phyloP scores from a whole-genome alignment of 2,888 invertebrate genomes.

The Idaea dimidiata region DNA sequence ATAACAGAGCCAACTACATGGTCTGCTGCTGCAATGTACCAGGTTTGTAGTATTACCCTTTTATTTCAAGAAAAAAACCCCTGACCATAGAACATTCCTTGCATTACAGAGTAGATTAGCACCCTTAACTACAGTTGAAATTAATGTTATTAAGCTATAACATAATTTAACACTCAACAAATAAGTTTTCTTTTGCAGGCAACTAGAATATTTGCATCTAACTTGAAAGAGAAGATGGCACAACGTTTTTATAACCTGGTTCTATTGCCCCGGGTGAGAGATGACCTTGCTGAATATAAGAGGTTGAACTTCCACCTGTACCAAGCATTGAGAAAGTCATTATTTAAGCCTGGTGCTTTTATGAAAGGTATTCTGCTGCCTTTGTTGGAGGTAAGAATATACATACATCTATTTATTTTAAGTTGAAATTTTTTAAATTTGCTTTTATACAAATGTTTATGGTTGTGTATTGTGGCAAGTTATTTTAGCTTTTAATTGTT shows the following conservation, averaged over 20 bases:
- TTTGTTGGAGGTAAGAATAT: conserved; percentile 79
- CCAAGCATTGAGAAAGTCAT: conserved; percentile 93
- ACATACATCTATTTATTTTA: not conserved
- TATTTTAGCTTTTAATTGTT: conserved; percentile 17
- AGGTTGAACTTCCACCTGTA: conserved; percentile 97
- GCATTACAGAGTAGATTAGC: no score
- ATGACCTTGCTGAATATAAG: conserved; percentile 97
- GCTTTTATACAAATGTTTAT: no score
- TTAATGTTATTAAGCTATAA: not conserved
- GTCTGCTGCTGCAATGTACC: conserved; percentile 99
- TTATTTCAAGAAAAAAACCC: no score
- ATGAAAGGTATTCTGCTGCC: conserved; percentile 95
- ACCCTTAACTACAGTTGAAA: no score
- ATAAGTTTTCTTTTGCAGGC: conserved; percentile 74
- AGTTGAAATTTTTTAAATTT: no score
- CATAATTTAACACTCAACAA: not conserved
- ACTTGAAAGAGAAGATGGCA: conserved; percentile 97
- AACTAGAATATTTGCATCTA: conserved; percentile 97
- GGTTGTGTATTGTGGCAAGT: not conserved
- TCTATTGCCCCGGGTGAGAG: conserved; percentile 94
- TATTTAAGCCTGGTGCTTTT: conserved; percentile 98
- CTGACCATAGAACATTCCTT: no score
- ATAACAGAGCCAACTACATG: conserved; percentile 96
- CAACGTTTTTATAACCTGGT: conserved; percentile 96
- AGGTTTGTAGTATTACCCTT: conserved; percentile 53